A percentile compares a stretch with the other conserved stretches of the same genome.
Conservation (phyloP, 1,140 invertebrate genomes). For the Bombus ignitus region DNA sequence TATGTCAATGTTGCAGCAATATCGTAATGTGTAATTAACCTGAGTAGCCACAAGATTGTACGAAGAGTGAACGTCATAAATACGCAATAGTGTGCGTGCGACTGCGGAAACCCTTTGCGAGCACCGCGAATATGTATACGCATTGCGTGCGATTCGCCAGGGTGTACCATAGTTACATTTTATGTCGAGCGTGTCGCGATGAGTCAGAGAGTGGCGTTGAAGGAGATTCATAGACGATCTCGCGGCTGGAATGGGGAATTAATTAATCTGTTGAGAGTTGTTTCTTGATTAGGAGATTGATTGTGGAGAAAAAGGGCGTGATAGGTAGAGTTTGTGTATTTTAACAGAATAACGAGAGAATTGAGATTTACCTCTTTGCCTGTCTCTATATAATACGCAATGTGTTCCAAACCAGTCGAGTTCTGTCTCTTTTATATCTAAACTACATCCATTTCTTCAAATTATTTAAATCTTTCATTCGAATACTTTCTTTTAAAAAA, state of each 20-base stretch:
- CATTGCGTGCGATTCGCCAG: constrained; percentile 54
- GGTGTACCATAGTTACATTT: constrained; percentile 20
- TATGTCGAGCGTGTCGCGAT: constrained; percentile 30
- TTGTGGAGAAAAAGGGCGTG: background rate
- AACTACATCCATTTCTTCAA: no score
- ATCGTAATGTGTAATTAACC: background rate
- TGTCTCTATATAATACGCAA: no score
- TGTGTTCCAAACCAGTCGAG: no score
- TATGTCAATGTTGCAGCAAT: no score
- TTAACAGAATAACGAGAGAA: background rate
- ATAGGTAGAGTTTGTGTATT: background rate
- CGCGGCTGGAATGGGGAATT: constrained; percentile 21
- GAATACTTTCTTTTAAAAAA: no score
- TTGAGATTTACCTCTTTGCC: background rate
- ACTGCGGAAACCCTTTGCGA: constrained; percentile 45
- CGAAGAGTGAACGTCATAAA: constrained; percentile 35
- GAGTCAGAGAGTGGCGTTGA: constrained; percentile 26
- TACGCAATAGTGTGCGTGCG: background rate
- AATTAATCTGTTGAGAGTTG: constrained; percentile 25
- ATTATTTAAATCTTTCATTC: no score
- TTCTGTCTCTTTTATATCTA: no score
- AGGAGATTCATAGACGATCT: constrained; percentile 42
- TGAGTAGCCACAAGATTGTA: constrained; percentile 46
- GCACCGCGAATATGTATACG: constrained; percentile 6
- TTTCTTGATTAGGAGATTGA: background rate